Base-by-base conservation (phyloP, 2,888 invertebrate species). In the Lissonota sp. region DNA sequence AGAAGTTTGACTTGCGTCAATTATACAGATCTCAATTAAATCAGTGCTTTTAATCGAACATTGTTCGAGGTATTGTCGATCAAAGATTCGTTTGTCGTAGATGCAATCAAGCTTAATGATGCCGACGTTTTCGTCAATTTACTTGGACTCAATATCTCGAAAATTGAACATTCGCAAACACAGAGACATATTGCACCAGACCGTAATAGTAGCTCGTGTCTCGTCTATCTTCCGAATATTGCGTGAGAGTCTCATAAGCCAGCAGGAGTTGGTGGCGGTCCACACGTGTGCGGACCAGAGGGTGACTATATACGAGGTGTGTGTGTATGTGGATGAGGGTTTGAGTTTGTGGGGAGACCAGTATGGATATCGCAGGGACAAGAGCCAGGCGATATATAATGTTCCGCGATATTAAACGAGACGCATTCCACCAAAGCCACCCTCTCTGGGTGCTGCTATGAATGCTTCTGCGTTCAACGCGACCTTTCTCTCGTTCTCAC, bases 371-470 rank as follows among this genome's bases (percentile, higher is more conserved):
- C 86, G 85, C 86, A 88, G 88, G 90, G 88, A 89, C 90, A 89
- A 91, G 91, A 90, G 90, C 79, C 78, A 89, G 89, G 89, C 92
- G 91, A 92, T 92, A 92, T 92, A 91, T 92, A 92, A 92, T 92
- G 92, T 92, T 92, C 92, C 90, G 90, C 91, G 92, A 92, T 92
- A 92, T 92, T 92, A 92, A 92, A 92, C 92, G 92, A 92, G 90
- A 89, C 91, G 91, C 92, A 92, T 92, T 92, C 92, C 92, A 91
- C 88, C 87, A 88, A 88, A 89, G 88, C 90, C 12, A 10, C 90
- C 90, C 90, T 91, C 91, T 89, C 88, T 87, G 86, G 87, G 88
- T 89, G 86, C 88, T 87, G 87, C 88, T 89, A 89, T 90, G 91
- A 91, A 92, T 92, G 92, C 90, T 90, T 89, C 90, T 87, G 87